phyloP scores from a whole-genome alignment of 1,140 invertebrate genomes.

The Drepana arcuata region DNA sequence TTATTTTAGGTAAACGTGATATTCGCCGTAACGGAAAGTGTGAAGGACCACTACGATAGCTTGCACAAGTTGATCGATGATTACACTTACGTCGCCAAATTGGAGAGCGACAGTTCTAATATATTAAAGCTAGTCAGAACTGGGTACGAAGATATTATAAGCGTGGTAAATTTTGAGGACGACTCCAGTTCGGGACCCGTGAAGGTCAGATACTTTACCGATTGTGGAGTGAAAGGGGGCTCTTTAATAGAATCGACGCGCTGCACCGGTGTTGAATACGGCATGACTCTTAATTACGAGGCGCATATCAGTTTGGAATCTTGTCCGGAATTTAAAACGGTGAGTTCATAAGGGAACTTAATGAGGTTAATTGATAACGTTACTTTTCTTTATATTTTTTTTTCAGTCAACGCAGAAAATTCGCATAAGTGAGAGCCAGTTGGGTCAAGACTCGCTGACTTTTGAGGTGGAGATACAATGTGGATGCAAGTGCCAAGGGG shows the following conservation, averaged over 20 bases:
- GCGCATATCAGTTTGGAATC: conserved; percentile 71
- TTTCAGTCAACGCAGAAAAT: conserved; percentile 51
- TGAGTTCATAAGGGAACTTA: too few species aligned
- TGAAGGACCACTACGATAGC: conserved; percentile 70
- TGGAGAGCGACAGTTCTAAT: conserved; percentile 75
- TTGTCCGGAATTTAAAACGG: conserved; percentile 60
- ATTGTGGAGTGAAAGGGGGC: conserved; percentile 68
- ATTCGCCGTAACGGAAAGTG: conserved; percentile 73
- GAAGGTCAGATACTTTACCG: conserved; percentile 72
- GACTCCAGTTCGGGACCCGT: conserved; percentile 63
- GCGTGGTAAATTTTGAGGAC: conserved; percentile 73
- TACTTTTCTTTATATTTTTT: too few species aligned
- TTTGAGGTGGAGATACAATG: conserved; percentile 66
- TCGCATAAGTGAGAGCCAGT: conserved; percentile 65
- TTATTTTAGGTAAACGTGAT: conserved; percentile 73
- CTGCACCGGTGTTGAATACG: conserved; percentile 72
- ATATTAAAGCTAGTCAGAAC: conserved; percentile 74
- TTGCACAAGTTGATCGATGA: conserved; percentile 69
- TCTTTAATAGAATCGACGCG: conserved; percentile 53
- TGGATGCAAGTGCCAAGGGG: conserved; percentile 54
- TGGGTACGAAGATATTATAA: conserved; percentile 73
- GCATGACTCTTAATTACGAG: conserved; percentile 73
- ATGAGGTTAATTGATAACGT: too few species aligned
- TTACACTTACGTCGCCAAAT: conserved; percentile 73
- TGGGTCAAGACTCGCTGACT: conserved; percentile 60